Conservation (phyloP, 2,797 vertebrate species). For the Hemibagrus guttatus region DNA sequence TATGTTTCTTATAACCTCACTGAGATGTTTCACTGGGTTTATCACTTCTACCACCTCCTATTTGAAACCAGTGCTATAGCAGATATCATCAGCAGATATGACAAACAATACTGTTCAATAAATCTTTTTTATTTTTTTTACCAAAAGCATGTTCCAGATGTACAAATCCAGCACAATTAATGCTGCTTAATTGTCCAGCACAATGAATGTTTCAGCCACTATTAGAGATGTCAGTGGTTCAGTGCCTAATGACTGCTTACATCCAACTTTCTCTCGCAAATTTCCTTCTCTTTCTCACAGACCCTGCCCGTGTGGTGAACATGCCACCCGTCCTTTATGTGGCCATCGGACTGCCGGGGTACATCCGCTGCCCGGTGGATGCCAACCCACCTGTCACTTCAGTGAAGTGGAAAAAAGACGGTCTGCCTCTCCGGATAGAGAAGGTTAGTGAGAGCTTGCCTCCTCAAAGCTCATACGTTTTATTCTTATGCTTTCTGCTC, state of each 20-base stretch:
- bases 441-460: conserved; percentile 67
- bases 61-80: neutral
- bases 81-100: neutral
- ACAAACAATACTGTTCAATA: neutral
- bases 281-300: conserved; percentile 62
- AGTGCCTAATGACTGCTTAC: neutral
- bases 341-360: conserved; percentile 93
- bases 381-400: conserved; percentile 90
- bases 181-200: neutral
- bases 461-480: neutral
- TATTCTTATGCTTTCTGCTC: neutral
- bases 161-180: neutral
- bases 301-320: conserved; percentile 95
- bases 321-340: conserved; percentile 96
- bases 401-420: conserved; percentile 98
- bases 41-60: neutral
- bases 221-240: neutral
- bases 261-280: neutral
- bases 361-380: conserved; percentile 96
- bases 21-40: neutral
- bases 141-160: neutral
- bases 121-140: neutral
- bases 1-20: neutral
- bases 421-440: conserved; percentile 86
- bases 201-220: neutral